These are phyloP conservation scores for Netta rufina DNA, from an alignment of 2,797 vertebrate genomes.

Conservation along the genomic window DNA sequence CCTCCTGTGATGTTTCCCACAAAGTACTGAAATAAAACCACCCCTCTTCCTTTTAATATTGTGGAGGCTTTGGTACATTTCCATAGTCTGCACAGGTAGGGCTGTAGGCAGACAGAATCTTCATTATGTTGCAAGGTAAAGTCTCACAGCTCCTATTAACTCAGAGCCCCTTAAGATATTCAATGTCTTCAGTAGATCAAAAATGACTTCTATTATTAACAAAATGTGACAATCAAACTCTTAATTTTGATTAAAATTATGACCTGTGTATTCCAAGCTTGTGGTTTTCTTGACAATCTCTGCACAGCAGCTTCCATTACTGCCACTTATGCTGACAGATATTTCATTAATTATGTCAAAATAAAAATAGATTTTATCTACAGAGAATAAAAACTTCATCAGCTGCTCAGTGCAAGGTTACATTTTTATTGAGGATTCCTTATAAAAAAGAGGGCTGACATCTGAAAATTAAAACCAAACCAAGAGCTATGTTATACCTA, in stretches of 20 bases:
- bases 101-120: not conserved
- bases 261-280: not conserved
- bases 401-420: not conserved
- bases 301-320: conserved; percentile 34
- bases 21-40: not conserved
- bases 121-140: not conserved
- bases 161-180: not conserved
- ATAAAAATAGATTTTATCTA: conserved; percentile 46
- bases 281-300: conserved; percentile 39
- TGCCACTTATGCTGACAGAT: conserved; percentile 5
- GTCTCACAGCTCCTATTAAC: not conserved
- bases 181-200: not conserved
- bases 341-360: conserved; percentile 52
- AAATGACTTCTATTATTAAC: conserved; percentile 19
- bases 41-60: not conserved
- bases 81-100: not conserved
- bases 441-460: not conserved
- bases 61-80: not conserved
- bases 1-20: not conserved
- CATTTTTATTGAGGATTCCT: conserved; percentile 2
- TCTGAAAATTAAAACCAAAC: not conserved
- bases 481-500: not conserved
- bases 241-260: conserved; percentile 30
- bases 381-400: conserved; percentile 4
- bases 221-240: conserved; percentile 7